A percentile compares a stretch with the other conserved stretches of the same genome.
Conservation (phyloP, 30 jellyfish, hydroid and myxozoan genomes). For the Phacellophora camtschatica region DNA sequence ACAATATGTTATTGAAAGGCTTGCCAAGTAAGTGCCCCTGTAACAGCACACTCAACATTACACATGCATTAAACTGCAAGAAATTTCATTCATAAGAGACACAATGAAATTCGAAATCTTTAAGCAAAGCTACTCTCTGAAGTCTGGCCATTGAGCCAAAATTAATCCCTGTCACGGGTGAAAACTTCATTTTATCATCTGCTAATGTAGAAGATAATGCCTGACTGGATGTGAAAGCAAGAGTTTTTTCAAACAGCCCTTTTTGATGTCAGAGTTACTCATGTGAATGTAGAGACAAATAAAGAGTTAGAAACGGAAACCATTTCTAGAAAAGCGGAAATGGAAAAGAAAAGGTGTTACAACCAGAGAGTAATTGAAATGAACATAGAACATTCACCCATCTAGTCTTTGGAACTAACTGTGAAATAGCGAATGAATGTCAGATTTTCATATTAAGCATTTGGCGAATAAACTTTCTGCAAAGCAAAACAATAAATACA, state of each 20-base stretch:
- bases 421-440: not conserved
- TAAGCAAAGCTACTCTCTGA: no score
- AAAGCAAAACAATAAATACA: no score
- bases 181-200: not conserved
- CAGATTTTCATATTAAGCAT: no score
- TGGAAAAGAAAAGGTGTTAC: not conserved
- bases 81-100: no score
- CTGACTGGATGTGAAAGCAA: not conserved
- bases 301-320: not conserved
- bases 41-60: not conserved
- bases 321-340: not conserved
- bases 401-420: conserved; percentile 11
- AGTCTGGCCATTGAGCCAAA: no score
- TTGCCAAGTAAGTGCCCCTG: conserved; percentile 13
- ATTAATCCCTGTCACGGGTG: not conserved
- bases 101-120: no score
- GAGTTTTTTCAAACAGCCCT: conserved; percentile 2
- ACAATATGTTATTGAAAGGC: not conserved
- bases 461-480: no score
- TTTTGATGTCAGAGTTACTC: not conserved
- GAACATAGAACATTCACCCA: conserved; percentile 21
- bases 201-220: not conserved
- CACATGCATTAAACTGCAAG: conserved; percentile 5
- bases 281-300: not conserved
- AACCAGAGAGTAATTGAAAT: not conserved